phyloP scores from a whole-genome alignment of 2,113 vertebrate species.

The Mesocricetus auratus region DNA sequence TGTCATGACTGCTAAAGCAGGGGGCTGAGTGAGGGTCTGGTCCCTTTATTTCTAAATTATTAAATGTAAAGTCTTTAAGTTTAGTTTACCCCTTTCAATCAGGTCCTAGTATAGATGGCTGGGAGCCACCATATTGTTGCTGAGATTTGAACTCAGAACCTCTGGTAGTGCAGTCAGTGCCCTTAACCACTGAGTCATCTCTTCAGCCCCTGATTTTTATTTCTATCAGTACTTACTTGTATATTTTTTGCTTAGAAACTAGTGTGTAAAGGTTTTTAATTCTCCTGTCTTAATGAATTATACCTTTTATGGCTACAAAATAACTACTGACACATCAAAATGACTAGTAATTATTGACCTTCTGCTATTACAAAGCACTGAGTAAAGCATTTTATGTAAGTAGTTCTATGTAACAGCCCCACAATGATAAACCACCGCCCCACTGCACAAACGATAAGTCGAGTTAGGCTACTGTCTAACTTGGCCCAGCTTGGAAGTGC shows the following conservation, averaged over 20 bases:
- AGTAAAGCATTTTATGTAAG: background rate
- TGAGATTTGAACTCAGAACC: background rate
- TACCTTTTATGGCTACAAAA: background rate
- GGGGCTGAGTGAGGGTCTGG: no score
- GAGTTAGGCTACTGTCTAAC: background rate
- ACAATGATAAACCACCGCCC: background rate
- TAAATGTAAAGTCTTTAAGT: no score
- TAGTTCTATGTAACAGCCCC: background rate
- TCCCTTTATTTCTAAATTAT: no score
- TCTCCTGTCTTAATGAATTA: background rate
- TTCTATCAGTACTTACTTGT: background rate
- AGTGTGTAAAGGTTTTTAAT: background rate
- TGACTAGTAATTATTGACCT: background rate
- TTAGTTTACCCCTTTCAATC: no score
- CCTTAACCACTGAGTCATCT: background rate
- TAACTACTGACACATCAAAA: background rate
- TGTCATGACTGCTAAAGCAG: no score
- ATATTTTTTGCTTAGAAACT: conserved; percentile 12
- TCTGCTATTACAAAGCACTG: background rate
- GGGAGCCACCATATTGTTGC: background rate
- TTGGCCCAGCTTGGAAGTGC: background rate
- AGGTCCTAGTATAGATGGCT: background rate
- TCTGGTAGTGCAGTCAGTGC: background rate
- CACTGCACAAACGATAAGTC: background rate
- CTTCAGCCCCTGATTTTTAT: background rate